Base-by-base conservation (phyloP, 2,888 invertebrate species). In the Heliconius charithonia region DNA sequence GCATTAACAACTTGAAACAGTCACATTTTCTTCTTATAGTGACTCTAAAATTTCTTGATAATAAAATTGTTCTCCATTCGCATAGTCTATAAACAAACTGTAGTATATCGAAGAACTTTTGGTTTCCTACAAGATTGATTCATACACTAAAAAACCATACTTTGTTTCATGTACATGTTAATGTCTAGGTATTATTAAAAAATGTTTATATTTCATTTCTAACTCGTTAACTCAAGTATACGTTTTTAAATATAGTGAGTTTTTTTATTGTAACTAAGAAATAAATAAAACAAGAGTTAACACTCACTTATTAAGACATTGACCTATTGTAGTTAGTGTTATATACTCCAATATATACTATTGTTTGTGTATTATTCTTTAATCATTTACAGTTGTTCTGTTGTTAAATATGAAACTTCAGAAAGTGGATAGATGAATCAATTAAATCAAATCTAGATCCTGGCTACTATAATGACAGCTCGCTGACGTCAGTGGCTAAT, bases 401-500 rank as follows among this genome's bases (percentile, higher is more conserved):
- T 63, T 45, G 32, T 56, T 37, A 45, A 51, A 51, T 65, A 66
- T 41, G 74, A 78, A 65, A 70, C 75, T 63, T 67, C 45, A 75
- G 62, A 45, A 32, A 32, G 10, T 37, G n/a, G 59, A 59, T 56
- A 32, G 32, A 37, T 59, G 59, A 72, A 37, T 45, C 37, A 29
- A 70, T 69, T 27, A 41, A 45, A 32, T 27, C 16, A 70, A 76
- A 76, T 76, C 76, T 66, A 66, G 41, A 71, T 66, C 37, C 71
- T 65, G 32, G 25, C 56, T 25, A 3, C n/a, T 25, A 37, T 65
- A 29, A 27, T 56, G 70, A 70, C 51, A 51, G 29, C 51, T 12
- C 7, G 63, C 72, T 85, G 85, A 87, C 87, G 88, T 87, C 86
- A 87, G 72, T 25, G 45, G 75, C 82, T 89, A 88, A 89, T 87